Conservation (phyloP, 1,140 invertebrate species). For the Camponotus floridanus region DNA sequence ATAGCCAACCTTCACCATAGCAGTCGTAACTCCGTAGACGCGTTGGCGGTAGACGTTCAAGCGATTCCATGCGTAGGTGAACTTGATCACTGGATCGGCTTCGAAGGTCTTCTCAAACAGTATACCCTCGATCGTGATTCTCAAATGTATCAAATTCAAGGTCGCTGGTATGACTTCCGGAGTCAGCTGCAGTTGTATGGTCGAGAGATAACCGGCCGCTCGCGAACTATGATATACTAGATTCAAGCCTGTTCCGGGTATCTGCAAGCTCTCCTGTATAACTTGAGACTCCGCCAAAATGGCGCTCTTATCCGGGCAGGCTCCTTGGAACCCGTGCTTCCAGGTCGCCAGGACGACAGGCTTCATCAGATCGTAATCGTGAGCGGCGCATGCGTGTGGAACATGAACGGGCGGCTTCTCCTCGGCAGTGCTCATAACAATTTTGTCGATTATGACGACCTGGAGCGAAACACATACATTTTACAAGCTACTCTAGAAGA, state of each 20-base stretch:
- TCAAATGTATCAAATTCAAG: constrained; percentile 94
- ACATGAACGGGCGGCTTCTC: constrained; percentile 89
- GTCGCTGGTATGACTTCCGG: constrained; percentile 93
- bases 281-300: constrained; percentile 98
- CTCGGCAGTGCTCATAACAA: constrained; percentile 94
- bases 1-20: constrained; percentile 97
- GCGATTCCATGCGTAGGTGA: constrained; percentile 98
- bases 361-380: constrained; percentile 97
- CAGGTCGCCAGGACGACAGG: constrained; percentile 97
- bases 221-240: constrained; percentile 98
- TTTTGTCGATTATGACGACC: constrained; percentile 96
- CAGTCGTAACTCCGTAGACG: constrained; percentile 96
- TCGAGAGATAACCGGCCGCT: constrained; percentile 96
- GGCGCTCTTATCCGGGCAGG: constrained; percentile 96
- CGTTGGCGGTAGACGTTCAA: constrained; percentile 98
- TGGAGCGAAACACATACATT: constrained; percentile 76
- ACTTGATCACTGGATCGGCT: constrained; percentile 97
- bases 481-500: neutral
- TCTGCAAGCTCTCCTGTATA: constrained; percentile 96
- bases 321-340: constrained; percentile 98
- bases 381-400: constrained; percentile 93
- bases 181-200: constrained; percentile 97
- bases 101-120: constrained; percentile 97
- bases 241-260: constrained; percentile 97
- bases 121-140: constrained; percentile 97